phyloP scores from a whole-genome alignment of 2,113 vertebrate genomes.

The Diadophis punctatus region DNA sequence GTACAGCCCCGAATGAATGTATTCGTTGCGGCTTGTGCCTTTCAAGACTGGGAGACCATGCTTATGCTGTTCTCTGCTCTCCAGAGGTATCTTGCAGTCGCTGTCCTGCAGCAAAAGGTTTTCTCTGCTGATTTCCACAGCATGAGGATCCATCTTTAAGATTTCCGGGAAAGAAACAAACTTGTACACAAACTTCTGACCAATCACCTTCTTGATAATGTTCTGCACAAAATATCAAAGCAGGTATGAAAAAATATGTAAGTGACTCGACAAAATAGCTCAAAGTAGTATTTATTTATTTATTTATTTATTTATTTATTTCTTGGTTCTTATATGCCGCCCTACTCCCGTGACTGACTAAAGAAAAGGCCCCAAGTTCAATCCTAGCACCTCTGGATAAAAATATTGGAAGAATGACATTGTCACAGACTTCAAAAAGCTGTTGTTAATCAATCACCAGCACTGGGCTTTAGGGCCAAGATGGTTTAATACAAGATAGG shows the following conservation, averaged over 20 bases:
- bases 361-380: too few relatives aligned
- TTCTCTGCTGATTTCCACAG: conserved; percentile 84
- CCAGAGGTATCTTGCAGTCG: conserved; percentile 69
- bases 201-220: conserved; percentile 98
- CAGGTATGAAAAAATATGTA: conserved; percentile 11
- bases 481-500: neutral
- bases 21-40: conserved; percentile 81
- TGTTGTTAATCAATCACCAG: neutral
- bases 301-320: too few relatives aligned
- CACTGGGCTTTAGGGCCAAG: neutral
- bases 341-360: too few relatives aligned
- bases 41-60: conserved; percentile 77
- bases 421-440: neutral
- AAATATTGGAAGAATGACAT: neutral
- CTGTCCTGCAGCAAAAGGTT: conserved; percentile 81
- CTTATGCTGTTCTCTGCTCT: conserved; percentile 77
- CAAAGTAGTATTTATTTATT: neutral
- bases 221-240: conserved; percentile 77
- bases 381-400: neutral
- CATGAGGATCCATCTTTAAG: conserved; percentile 91
- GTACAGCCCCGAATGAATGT: conserved; percentile 89
- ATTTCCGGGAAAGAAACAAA: conserved; percentile 97
- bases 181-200: conserved; percentile 97
- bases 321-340: too few relatives aligned
- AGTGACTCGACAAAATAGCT: neutral